A percentile compares a stretch with the other conserved stretches of the same genome.
These are phyloP conservation scores for Portevinia maculata DNA, from an alignment of 2,888 invertebrate species.

Conservation along the genomic window DNA sequence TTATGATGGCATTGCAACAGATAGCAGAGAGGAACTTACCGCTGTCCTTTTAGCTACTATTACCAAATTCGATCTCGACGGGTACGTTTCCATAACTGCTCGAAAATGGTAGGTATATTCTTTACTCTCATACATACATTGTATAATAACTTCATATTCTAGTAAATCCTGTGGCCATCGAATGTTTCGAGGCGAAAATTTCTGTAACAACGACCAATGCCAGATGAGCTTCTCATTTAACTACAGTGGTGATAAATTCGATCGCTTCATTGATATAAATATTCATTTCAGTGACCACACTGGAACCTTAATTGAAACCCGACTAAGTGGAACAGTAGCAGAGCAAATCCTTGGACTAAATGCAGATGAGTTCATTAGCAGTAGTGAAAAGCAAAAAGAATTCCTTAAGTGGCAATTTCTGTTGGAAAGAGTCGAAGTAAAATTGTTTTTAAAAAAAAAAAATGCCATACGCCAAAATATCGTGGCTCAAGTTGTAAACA, in stretches of 20 bases:
- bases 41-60: constrained; percentile 87
- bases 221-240: constrained; percentile 77
- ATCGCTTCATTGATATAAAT: constrained; percentile 85
- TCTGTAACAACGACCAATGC: constrained; percentile 79
- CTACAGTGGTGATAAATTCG: constrained; percentile 75
- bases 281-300: constrained; percentile 88
- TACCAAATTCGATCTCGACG: constrained; percentile 89
- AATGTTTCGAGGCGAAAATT: constrained; percentile 69
- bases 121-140: background rate
- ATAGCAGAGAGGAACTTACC: constrained; percentile 86
- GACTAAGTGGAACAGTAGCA: constrained; percentile 85
- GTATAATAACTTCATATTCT: constrained; percentile 14
- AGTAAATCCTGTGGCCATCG: constrained; percentile 77
- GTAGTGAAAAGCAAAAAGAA: constrained; percentile 84
- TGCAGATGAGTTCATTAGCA: constrained; percentile 83
- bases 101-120: constrained; percentile 82
- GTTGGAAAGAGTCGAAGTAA: constrained; percentile 86
- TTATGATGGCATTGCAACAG: constrained; percentile 82
- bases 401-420: constrained; percentile 86
- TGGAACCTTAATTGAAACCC: constrained; percentile 85
- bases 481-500: constrained; percentile 77
- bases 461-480: constrained; percentile 76
- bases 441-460: constrained; percentile 80
- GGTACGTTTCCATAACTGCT: constrained; percentile 80
- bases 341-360: constrained; percentile 85